Base-by-base conservation (phyloP, 1,140 invertebrate genomes). In the Diachasma alloeum region DNA sequence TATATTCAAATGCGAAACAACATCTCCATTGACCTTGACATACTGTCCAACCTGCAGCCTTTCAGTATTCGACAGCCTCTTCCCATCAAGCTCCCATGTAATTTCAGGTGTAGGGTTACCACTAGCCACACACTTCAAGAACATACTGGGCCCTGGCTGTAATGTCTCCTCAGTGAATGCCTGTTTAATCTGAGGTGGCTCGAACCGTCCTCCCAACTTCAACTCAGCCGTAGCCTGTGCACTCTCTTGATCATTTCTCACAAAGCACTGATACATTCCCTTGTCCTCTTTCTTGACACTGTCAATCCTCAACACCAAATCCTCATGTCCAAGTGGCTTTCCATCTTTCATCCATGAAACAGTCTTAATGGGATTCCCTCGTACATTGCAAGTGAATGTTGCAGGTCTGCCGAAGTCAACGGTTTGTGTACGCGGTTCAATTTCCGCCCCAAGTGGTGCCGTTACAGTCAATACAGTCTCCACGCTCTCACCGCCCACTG, bases 261-360 rank as follows among this genome's bases (percentile, higher is more conserved):
- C 95, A 85, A 98, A 97, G 86, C 97, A 99, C 83, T 99, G 97
- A 86, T 98, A 99, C 97, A 99, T 98, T 86, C 97, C 97, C 85
- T 96, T 97, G 86, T 99, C 97, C 89, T 97, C 95, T 83, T 98
- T 96, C 87, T 96, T 95, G 0, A 99, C 96, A 4, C 94, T 94
- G 80, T 96, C 95, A 82, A 99, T 97, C 71, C 94, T 93, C 17
- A 98, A 88, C 56, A 94, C 91, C 0, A 94, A 91, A 78, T 96
- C 95, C 78, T 94, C 93, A 82, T 95, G 93, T 69, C 93, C 93
- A 78, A 96, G 91, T 39, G 93, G 92, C 87, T 96, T 94, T 78
- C 97, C 97, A 87, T 99, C 96, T 89, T 98, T 98, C 68, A 97
- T 90, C 97, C 97, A 99, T 26, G 92, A 94, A 39, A 98, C 93